These are phyloP conservation scores for Axinella damicornis DNA, from an alignment of 37 sponge, comb jelly and placozoan species.

Conservation along the genomic window DNA sequence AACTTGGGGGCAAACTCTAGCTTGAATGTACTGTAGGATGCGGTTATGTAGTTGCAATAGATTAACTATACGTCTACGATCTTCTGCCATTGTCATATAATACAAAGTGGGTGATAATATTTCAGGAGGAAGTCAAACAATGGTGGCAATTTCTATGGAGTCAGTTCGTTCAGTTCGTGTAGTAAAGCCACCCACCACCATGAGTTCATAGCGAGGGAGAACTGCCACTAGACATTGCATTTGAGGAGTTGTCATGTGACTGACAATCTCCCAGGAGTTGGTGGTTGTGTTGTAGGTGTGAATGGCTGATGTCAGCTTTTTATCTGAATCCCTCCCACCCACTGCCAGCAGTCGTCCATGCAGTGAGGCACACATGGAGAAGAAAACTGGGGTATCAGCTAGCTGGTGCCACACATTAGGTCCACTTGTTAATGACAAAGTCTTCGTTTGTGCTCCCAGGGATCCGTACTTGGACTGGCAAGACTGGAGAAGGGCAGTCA, in stretches of 20 bases:
- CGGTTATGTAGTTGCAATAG: too few relatives aligned
- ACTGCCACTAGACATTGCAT: neutral
- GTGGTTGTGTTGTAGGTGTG: neutral
- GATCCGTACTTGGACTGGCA: neutral
- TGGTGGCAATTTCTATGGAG: neutral
- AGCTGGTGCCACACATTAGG: neutral
- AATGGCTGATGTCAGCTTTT: neutral
- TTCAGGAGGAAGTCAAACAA: too few relatives aligned
- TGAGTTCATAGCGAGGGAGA: neutral
- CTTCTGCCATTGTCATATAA: too few relatives aligned
- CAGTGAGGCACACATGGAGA: neutral
- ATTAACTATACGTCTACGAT: too few relatives aligned
- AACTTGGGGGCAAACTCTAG: too few relatives aligned
- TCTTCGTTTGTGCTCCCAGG: too few relatives aligned
- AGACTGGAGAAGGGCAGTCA: neutral
- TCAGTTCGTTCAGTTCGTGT: neutral
- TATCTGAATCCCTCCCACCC: neutral
- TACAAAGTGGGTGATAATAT: too few relatives aligned
- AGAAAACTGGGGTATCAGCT: neutral
- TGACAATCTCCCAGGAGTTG: constrained; percentile 9
- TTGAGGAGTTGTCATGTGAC: neutral
- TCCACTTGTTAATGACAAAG: neutral
- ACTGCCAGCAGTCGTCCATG: constrained; percentile 11
- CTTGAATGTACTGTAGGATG: too few relatives aligned
- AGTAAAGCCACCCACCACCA: neutral